Conservation (phyloP, 64 coral and sea anemone species). For the Porites lutea region DNA sequence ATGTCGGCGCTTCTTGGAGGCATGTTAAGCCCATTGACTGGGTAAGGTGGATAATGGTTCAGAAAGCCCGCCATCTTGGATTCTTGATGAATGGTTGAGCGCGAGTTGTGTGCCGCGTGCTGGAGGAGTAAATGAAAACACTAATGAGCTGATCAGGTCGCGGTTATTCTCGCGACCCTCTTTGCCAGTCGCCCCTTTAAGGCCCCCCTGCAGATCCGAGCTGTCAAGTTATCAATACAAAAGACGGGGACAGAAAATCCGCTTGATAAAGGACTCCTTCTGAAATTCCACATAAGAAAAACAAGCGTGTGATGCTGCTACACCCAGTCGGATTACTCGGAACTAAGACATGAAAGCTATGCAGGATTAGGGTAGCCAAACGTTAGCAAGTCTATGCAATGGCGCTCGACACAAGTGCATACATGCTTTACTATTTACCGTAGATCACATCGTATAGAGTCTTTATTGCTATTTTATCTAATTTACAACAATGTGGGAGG, state of each 20-base stretch:
- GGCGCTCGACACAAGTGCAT: neutral
- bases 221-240: conserved; percentile 89
- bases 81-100: conserved; percentile 35
- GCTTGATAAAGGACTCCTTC: conserved; percentile 78
- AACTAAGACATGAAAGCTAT: conserved; percentile 61
- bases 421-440: neutral
- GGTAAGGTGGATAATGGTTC: conserved; percentile 88
- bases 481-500: conserved; percentile 92
- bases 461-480: conserved; percentile 63
- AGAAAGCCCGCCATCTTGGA: conserved; percentile 92
- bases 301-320: conserved; percentile 54
- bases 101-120: conserved; percentile 43
- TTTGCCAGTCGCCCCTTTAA: conserved; percentile 63
- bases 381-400: neutral
- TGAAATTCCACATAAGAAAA: conserved; percentile 64
- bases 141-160: conserved; percentile 30
- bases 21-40: conserved; percentile 83
- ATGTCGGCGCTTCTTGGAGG: conserved; percentile 83
- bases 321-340: conserved; percentile 60
- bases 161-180: conserved; percentile 66
- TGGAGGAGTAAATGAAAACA: conserved; percentile 74
- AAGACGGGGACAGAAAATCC: conserved; percentile 80
- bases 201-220: conserved; percentile 81
- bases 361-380: conserved; percentile 37
- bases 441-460: neutral